Evolutionary conservation across 1,140 invertebrate genomes (phyloP).

Genomic region (Nymphalis io): DNA sequence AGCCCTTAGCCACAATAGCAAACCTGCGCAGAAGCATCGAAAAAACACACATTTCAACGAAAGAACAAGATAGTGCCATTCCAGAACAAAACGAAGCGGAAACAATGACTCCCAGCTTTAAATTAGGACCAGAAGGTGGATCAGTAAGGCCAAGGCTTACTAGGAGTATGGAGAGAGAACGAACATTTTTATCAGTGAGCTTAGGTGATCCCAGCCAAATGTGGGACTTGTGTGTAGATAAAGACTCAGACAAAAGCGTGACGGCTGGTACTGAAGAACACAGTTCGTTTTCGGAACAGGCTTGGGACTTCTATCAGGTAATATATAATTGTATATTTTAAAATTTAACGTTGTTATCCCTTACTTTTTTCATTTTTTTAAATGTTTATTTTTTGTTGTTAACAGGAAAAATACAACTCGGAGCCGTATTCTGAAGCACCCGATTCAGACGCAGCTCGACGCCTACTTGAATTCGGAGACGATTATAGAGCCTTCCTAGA

Average conservation of each 20-base stretch:
- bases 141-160: conserved; percentile 67
- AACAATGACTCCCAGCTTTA: conserved; percentile 80
- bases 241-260: conserved; percentile 76
- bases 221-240: conserved; percentile 70
- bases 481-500: conserved; percentile 94
- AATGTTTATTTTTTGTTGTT: conserved; percentile 43
- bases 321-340: conserved; percentile 6
- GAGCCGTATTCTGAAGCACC: conserved; percentile 95
- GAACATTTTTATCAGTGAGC: conserved; percentile 67
- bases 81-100: conserved; percentile 69
- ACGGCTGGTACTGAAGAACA: conserved; percentile 84
- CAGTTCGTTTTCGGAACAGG: conserved; percentile 93
- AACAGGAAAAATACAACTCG: conserved; percentile 93
- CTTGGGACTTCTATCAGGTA: conserved; percentile 91
- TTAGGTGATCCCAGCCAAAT: conserved; percentile 68
- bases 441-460: conserved; percentile 91
- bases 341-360: not conserved
- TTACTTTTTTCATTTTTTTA: not conserved
- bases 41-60: conserved; percentile 73
- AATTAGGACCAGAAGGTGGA: conserved; percentile 81
- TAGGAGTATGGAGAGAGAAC: conserved; percentile 68
- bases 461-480: conserved; percentile 92
- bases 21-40: conserved; percentile 75
- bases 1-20: conserved; percentile 63
- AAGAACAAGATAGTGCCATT: conserved; percentile 73